A percentile compares a stretch with the other conserved stretches of the same genome.
phyloP scores from a whole-genome alignment of 2,113 vertebrate species.

The Crotophaga sulcirostris region DNA sequence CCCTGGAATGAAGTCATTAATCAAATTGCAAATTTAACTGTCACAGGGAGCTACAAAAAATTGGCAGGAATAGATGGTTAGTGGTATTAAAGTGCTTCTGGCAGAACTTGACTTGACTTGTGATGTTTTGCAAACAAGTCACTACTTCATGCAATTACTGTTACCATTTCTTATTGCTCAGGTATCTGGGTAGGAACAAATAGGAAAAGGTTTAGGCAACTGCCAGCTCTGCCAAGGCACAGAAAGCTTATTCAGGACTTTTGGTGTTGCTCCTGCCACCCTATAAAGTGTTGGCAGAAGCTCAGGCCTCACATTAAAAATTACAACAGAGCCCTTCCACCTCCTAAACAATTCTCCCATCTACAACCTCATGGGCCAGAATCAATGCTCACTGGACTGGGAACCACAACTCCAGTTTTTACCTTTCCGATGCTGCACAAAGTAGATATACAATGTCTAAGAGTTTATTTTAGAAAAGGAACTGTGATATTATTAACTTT shows the following conservation, averaged over 20 bases:
- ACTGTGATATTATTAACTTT: rapidly evolving
- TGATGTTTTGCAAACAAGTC: constrained; percentile 14
- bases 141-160: not conserved
- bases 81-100: not conserved
- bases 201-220: not conserved
- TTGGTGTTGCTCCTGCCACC: not conserved
- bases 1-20: constrained; percentile 23
- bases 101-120: not conserved
- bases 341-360: not conserved
- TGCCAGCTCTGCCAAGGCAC: not conserved
- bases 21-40: constrained; percentile 22
- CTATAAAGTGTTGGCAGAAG: not conserved
- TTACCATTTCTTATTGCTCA: not conserved
- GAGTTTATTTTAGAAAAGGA: not conserved
- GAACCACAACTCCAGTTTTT: not conserved
- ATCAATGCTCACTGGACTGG: not conserved
- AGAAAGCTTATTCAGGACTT: not conserved
- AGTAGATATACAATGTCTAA: not conserved
- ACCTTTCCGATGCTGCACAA: not conserved
- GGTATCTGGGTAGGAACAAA: not conserved
- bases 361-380: too few species aligned
- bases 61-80: not conserved
- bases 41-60: not conserved
- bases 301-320: not conserved
- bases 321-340: not conserved